These are phyloP conservation scores for Colistium nudipinnis DNA, from an alignment of 2,113 vertebrate genomes.

Conservation along the genomic window DNA sequence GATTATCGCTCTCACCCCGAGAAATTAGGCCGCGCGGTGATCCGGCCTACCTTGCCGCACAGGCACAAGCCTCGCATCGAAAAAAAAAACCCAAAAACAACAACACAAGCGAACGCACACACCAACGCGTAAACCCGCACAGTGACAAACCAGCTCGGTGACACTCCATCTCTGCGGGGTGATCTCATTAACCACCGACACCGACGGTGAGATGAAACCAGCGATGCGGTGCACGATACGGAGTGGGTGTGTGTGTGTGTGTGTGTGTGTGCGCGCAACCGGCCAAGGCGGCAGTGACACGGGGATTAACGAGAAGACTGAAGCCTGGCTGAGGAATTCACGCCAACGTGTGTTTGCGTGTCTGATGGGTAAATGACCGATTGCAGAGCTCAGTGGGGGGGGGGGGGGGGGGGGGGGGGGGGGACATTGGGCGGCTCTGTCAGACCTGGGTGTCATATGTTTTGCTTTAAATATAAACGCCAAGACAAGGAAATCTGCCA, in stretches of 20 bases:
- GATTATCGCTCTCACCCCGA: constrained; percentile 48
- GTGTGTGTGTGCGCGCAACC: background rate
- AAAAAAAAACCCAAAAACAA: background rate
- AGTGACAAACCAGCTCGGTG: constrained; percentile 10
- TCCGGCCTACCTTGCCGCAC: constrained; percentile 43
- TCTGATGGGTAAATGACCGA: constrained; percentile 11
- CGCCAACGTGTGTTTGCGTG: background rate
- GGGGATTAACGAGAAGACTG: constrained; percentile 36
- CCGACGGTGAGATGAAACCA: constrained; percentile 14
- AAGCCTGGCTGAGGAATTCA: constrained; percentile 20
- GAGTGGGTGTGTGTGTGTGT: background rate
- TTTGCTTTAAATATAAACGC: constrained; percentile 14
- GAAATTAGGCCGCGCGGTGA: constrained; percentile 54
- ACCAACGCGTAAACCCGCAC: constrained; percentile 18
- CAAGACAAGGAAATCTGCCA: constrained; percentile 1
- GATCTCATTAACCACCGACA: constrained; percentile 65
- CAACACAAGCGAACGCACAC: constrained; percentile 15
- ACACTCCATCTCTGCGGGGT: constrained; percentile 53
- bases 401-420: background rate
- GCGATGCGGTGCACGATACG: background rate
- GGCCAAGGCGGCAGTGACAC: constrained; percentile 14
- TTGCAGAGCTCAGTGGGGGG: background rate
- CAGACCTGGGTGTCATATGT: background rate
- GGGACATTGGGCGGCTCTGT: constrained; percentile 7
- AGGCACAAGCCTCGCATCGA: constrained; percentile 5